A percentile compares a stretch with the other conserved stretches of the same genome.
phyloP scores from a whole-genome alignment of 2,797 vertebrate species.

The Coilia nasus region DNA sequence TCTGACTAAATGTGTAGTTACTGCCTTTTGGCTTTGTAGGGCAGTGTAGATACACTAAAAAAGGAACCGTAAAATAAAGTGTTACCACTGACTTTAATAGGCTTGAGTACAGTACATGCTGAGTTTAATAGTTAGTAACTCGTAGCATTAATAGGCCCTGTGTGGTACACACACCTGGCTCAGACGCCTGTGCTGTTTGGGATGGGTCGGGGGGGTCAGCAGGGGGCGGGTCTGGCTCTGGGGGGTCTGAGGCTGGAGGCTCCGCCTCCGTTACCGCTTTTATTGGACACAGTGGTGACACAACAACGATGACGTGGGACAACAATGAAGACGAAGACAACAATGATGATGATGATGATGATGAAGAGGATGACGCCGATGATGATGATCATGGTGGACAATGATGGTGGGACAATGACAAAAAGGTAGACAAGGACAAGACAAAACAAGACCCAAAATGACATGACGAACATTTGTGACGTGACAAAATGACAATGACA shows the following conservation, averaged over 20 bases:
- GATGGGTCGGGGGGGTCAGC: not conserved
- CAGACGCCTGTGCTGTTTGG: constrained; percentile 56
- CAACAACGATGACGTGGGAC: not conserved
- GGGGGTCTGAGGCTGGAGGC: not conserved
- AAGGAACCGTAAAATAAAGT: too few species aligned
- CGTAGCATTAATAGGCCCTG: too few species aligned
- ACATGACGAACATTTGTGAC: not conserved
- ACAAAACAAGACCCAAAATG: not conserved
- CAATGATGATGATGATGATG: not conserved
- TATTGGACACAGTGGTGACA: not conserved
- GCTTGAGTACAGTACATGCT: not conserved
- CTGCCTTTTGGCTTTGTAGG: too few species aligned
- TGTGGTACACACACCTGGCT: constrained; percentile 67
- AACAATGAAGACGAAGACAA: not conserved
- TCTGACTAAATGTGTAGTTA: too few species aligned
- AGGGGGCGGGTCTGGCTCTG: not conserved
- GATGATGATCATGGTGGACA: not conserved
- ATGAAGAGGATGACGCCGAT: not conserved
- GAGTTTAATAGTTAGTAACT: not conserved
- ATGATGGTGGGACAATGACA: too few species aligned
- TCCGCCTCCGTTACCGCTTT: not conserved
- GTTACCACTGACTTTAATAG: too few species aligned
- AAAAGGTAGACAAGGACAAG: not conserved
- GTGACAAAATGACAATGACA: not conserved
- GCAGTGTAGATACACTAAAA: too few species aligned